Evolutionary conservation across 2,888 invertebrate species (phyloP).

Genomic region (Drosophila seclusa): DNA sequence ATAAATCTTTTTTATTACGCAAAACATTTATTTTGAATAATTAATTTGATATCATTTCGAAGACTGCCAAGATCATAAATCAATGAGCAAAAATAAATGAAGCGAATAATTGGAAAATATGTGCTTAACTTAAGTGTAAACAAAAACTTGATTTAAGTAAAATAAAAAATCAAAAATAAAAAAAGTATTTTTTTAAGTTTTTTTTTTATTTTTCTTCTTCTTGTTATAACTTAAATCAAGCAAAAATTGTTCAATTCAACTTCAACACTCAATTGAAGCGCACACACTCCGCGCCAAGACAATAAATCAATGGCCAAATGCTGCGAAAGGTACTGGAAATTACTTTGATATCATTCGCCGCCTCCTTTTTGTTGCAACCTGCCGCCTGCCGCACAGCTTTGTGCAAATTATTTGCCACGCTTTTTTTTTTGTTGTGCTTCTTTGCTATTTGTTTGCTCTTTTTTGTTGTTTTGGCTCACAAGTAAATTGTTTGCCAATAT

Average conservation of each 20-base stretch:
- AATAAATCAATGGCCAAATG: conserved; percentile 76
- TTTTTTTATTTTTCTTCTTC: background rate
- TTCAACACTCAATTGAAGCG: background rate
- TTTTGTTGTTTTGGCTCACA: conserved; percentile 52
- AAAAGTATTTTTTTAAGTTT: no score
- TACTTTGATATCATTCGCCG: conserved; percentile 69
- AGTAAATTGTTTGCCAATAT: conserved; percentile 83
- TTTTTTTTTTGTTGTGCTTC: conserved; percentile 48
- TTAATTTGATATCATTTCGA: background rate
- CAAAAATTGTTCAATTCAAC: background rate
- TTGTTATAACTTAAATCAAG: background rate
- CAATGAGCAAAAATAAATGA: background rate
- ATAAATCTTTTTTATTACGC: background rate
- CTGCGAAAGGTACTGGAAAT: conserved; percentile 44
- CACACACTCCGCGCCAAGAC: conserved; percentile 39
- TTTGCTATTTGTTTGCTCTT: background rate
- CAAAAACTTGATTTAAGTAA: background rate
- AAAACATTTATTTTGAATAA: background rate
- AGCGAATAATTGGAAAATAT: background rate
- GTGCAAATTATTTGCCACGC: conserved; percentile 81
- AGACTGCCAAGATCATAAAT: background rate
- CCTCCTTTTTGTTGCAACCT: conserved; percentile 55
- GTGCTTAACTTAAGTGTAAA: background rate
- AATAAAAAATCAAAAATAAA: no score
- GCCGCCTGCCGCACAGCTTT: conserved; percentile 77